Conservation (phyloP, 2,888 invertebrate genomes). For the Epinotia demarniana region DNA sequence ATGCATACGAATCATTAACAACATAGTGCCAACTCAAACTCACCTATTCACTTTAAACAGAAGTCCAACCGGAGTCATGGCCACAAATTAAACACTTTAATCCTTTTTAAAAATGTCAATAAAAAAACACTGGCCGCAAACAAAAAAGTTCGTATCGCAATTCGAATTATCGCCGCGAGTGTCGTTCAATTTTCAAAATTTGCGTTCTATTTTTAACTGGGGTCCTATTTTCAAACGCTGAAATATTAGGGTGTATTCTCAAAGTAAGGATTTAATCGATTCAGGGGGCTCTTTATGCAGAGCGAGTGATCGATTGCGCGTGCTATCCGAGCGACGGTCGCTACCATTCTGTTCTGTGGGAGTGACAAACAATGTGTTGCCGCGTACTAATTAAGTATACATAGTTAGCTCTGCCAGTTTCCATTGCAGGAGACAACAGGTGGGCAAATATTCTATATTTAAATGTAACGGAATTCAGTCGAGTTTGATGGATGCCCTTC, state of each 20-base stretch:
- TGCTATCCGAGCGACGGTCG: constrained; percentile 68
- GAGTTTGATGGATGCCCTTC: constrained; percentile 37
- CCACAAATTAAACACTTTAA: constrained; percentile 34
- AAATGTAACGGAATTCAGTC: constrained; percentile 36
- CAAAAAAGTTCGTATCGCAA: constrained; percentile 27
- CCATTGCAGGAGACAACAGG: constrained; percentile 68
- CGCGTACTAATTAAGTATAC: constrained; percentile 68
- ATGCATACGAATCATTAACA: constrained; percentile 32
- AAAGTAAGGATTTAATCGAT: constrained; percentile 39
- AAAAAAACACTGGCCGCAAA: constrained; percentile 21
- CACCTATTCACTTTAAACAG: constrained; percentile 86
- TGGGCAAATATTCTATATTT: constrained; percentile 55
- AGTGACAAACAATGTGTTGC: constrained; percentile 75
- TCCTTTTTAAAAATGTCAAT: constrained; percentile 20
- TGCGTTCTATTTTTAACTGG: constrained; percentile 5
- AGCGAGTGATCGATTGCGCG: constrained; percentile 67
- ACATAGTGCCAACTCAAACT: constrained; percentile 63
- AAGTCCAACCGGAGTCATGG: constrained; percentile 85
- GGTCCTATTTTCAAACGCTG: constrained; percentile 5
- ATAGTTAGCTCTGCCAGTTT: constrained; percentile 58
- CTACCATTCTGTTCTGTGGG: constrained; percentile 73
- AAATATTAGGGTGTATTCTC: constrained; percentile 47
- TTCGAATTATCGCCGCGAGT: constrained; percentile 41
- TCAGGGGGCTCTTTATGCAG: constrained; percentile 53
- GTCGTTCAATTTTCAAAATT: constrained; percentile 16